Conservation (phyloP, 1,140 invertebrate species). For the Archegozetes longisetosus region DNA sequence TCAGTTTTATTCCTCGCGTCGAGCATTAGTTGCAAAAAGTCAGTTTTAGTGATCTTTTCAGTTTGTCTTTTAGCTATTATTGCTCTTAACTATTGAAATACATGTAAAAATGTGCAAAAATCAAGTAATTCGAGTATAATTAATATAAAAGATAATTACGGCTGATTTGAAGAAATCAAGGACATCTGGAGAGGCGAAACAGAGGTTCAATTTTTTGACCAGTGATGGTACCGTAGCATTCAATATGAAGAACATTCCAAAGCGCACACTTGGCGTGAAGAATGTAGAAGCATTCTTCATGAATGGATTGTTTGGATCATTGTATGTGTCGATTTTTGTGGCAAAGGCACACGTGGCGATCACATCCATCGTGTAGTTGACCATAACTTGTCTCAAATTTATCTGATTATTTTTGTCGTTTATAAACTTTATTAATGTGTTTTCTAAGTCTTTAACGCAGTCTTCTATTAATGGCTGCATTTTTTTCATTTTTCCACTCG, state of each 20-base stretch:
- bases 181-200: too few relatives aligned
- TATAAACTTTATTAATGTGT: not conserved
- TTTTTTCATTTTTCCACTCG: constrained; percentile 38
- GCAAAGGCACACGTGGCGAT: constrained; percentile 36
- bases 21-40: not conserved
- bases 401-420: constrained; percentile 14
- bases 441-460: not conserved
- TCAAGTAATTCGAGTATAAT: too few relatives aligned
- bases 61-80: not conserved
- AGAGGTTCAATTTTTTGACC: too few relatives aligned
- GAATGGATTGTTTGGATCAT: constrained; percentile 28
- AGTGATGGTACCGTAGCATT: too few relatives aligned
- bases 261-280: constrained; percentile 6
- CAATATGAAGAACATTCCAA: not conserved
- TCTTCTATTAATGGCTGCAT: constrained; percentile 3
- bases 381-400: constrained; percentile 20
- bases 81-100: not conserved
- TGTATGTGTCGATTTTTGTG: constrained; percentile 28
- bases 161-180: too few relatives aligned
- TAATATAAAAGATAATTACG: not conserved
- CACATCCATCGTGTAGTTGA: constrained; percentile 33
- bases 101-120: too few relatives aligned
- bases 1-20: not conserved
- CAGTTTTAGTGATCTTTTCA: not conserved
- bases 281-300: constrained; percentile 21